These are phyloP conservation scores for Plusia festucae DNA, from an alignment of 2,888 invertebrate genomes.

Conservation along the genomic window DNA sequence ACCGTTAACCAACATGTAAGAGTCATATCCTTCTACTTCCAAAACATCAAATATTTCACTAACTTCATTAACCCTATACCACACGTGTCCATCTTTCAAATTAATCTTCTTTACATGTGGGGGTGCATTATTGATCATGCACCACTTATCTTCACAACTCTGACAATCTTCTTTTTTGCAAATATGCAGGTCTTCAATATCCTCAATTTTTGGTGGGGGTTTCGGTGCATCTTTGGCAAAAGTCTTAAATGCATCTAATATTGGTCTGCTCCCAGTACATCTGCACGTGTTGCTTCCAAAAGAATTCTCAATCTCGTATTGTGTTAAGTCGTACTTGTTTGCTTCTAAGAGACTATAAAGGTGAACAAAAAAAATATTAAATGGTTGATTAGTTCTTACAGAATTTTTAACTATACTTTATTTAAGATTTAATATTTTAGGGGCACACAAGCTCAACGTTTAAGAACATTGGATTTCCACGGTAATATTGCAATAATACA, in stretches of 20 bases:
- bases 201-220: conserved; percentile 56
- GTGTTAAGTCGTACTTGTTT: conserved; percentile 79
- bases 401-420: not conserved
- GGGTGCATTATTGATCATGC: conserved; percentile 64
- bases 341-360: conserved; percentile 73
- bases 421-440: too few relatives aligned
- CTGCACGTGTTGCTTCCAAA: conserved; percentile 93
- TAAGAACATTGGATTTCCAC: too few relatives aligned
- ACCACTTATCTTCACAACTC: conserved; percentile 67
- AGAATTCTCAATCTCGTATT: conserved; percentile 91
- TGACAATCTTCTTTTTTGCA: conserved; percentile 59
- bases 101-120: conserved; percentile 63
- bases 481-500: too few relatives aligned
- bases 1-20: conserved; percentile 91
- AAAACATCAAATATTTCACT: conserved; percentile 86
- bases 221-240: conserved; percentile 85
- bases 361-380: not conserved
- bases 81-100: conserved; percentile 78
- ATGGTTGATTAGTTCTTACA: not conserved
- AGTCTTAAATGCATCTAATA: conserved; percentile 90
- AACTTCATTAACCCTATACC: conserved; percentile 87
- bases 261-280: conserved; percentile 92
- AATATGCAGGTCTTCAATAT: conserved; percentile 74
- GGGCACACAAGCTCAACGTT: too few relatives aligned
- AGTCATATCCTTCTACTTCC: conserved; percentile 72